Evolutionary conservation across 2,888 invertebrate species (phyloP).

Genomic region (Bembecia ichneumoniformis): DNA sequence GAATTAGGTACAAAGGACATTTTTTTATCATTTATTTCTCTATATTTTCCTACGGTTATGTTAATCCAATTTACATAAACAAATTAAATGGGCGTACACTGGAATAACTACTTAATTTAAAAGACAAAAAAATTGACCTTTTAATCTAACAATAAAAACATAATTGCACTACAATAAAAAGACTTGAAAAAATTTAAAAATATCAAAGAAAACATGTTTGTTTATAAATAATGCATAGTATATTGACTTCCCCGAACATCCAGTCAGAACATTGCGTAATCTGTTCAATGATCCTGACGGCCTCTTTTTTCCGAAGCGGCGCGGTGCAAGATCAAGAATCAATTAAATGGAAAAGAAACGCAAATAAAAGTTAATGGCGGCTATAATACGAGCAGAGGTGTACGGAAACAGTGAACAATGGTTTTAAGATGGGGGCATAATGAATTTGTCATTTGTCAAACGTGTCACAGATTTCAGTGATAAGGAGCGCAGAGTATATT

Average conservation of each 20-base stretch:
- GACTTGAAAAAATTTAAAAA: too few relatives aligned
- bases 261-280: conserved; percentile 62
- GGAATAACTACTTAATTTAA: too few relatives aligned
- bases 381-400: conserved; percentile 34
- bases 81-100: too few relatives aligned
- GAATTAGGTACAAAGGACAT: too few relatives aligned
- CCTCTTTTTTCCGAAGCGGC: conserved; percentile 27
- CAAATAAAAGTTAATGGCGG: conserved; percentile 32
- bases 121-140: too few relatives aligned
- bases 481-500: conserved; percentile 3
- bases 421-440: conserved; percentile 27
- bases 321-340: conserved; percentile 43
- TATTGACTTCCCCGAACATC: conserved; percentile 48
- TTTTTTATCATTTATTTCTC: too few relatives aligned
- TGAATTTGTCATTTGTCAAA: conserved; percentile 40
- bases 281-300: conserved; percentile 61
- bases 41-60: too few relatives aligned
- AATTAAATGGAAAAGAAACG: conserved; percentile 40
- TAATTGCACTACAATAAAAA: too few relatives aligned
- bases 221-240: conserved; percentile 57
- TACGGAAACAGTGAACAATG: conserved; percentile 26
- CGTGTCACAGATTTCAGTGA: conserved; percentile 14
- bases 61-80: too few relatives aligned
- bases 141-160: too few relatives aligned
- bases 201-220: conserved; percentile 10